Evolutionary conservation across 2,797 vertebrate species (phyloP).

Genomic region (Muscicapa comitata): DNA sequence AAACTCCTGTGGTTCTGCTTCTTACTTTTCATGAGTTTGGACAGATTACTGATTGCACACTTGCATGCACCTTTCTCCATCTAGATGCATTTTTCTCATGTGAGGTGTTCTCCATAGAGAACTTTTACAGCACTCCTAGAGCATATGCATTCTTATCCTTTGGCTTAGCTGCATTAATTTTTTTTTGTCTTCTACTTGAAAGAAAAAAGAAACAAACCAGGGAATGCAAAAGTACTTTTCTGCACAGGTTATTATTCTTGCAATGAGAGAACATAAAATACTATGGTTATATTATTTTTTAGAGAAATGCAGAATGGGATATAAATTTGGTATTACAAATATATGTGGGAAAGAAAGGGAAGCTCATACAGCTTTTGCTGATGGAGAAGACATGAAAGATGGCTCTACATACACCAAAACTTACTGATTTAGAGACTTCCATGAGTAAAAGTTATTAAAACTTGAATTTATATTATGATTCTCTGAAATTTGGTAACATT

Average conservation of each 20-base stretch:
- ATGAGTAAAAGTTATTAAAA: background rate
- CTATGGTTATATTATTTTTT: background rate
- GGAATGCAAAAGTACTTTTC: background rate
- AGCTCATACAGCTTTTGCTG: background rate
- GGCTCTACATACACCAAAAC: background rate
- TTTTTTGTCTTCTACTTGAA: background rate
- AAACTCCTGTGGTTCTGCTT: background rate
- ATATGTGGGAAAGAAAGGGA: background rate
- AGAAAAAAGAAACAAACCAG: background rate
- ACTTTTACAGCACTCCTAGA: background rate
- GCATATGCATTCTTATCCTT: background rate
- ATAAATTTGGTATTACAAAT: background rate
- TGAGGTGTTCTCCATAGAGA: accelerated
- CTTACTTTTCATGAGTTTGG: background rate
- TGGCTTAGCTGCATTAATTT: background rate
- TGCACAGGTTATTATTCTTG: background rate
- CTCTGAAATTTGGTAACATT: background rate
- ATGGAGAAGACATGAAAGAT: background rate
- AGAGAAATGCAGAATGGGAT: background rate
- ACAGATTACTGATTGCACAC: background rate
- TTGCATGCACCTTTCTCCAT: background rate
- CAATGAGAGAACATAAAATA: background rate
- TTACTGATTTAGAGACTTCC: background rate
- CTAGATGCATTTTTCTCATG: background rate
- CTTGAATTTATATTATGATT: background rate